These are phyloP conservation scores for Zapornia atra DNA, from an alignment of 2,113 vertebrate genomes.

Conservation along the genomic window DNA sequence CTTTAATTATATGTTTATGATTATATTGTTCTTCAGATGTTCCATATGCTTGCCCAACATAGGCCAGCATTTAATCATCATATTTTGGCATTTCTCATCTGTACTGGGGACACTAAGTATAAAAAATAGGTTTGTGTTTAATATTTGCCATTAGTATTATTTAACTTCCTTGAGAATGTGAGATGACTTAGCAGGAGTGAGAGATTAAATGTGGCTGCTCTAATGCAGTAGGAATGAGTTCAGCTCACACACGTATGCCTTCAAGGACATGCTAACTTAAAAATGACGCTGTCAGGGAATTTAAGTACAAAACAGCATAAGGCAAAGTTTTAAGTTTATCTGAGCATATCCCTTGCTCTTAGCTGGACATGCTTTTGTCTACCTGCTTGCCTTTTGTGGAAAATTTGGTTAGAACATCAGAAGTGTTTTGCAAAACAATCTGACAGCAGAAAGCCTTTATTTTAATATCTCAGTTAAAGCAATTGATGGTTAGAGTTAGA, in stretches of 20 bases:
- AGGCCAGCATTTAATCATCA: background rate
- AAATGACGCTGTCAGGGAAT: background rate
- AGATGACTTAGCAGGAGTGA: background rate
- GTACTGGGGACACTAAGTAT: background rate
- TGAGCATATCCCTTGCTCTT: background rate
- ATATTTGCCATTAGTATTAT: background rate
- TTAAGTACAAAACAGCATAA: background rate
- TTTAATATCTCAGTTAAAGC: background rate
- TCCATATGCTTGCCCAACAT: background rate
- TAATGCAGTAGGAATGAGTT: background rate
- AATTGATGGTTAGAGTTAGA: background rate
- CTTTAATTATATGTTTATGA: background rate
- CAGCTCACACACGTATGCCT: background rate
- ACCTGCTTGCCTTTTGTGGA: background rate
- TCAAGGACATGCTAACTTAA: background rate
- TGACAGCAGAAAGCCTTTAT: background rate
- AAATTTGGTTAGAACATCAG: background rate
- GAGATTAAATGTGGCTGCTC: background rate
- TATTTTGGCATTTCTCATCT: background rate
- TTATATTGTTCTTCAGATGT: background rate
- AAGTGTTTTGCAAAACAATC: background rate
- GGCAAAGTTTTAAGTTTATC: background rate
- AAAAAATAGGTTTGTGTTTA: background rate
- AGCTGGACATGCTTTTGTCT: background rate
- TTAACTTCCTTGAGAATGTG: background rate